These are phyloP conservation scores for Phalanger gymnotis DNA, from an alignment of 2,797 vertebrate genomes.

Conservation along the genomic window DNA sequence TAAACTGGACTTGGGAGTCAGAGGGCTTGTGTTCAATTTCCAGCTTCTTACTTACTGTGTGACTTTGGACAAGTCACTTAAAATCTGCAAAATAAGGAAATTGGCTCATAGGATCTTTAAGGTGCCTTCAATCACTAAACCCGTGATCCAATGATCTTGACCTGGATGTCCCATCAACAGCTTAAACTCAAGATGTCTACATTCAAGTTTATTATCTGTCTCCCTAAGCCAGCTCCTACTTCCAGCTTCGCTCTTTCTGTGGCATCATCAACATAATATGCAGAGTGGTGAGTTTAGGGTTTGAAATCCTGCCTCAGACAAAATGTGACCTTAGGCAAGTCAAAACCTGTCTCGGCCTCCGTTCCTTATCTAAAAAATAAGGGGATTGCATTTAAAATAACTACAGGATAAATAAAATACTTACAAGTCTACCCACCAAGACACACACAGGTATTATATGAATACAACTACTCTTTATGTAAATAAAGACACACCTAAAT, in stretches of 20 bases:
- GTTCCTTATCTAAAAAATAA: not conserved
- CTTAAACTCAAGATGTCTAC: not conserved
- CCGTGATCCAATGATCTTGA: not conserved
- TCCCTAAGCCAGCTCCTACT: not conserved
- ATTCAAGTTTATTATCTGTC: not conserved
- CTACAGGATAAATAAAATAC: not conserved
- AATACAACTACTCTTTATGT: not conserved
- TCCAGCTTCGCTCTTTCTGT: not conserved
- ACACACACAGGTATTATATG: not conserved
- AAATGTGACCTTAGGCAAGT: not conserved
- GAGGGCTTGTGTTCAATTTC: not conserved
- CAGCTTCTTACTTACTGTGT: not conserved
- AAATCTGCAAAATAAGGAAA: not conserved
- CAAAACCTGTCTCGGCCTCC: not conserved
- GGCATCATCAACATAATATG: not conserved
- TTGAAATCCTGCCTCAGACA: not conserved
- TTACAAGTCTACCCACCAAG: not conserved
- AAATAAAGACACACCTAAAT: not conserved
- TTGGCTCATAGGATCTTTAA: not conserved
- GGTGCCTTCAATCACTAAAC: not conserved
- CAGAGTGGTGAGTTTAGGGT: not conserved
- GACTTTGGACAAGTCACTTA: not conserved
- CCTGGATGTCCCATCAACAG: not conserved
- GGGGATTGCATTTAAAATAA: not conserved
- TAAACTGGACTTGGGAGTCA: not conserved